Base-by-base conservation (phyloP, 2,888 invertebrate species). In the Alcis repandata region DNA sequence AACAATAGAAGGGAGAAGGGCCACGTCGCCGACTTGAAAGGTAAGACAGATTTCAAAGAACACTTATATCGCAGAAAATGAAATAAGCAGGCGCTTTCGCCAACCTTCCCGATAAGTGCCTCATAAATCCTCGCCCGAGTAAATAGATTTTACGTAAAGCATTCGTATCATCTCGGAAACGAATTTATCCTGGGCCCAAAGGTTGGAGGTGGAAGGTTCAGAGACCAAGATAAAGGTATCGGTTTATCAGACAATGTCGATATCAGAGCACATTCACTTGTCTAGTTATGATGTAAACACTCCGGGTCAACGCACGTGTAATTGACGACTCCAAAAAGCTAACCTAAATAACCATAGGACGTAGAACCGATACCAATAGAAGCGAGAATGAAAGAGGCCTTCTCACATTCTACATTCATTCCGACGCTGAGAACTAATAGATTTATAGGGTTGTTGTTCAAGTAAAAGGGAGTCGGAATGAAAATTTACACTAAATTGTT, bases 251-350 rank as follows among this genome's bases (percentile, higher is more conserved):
- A 68, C 59, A 69, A 63, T 49, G 53, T 40, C 19, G 33, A 63
- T 63, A 51, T 63, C 43, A 41, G 33, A 36, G 9, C 27, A 20
- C 27, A 33, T 38, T 46, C 32, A 45, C 32, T 43, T 40, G 53
- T 63, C 43, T 63, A 66, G 51, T 63, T 63, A 71, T 69, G 61
- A 68, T 75, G 75, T 77, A 82, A 79, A 79, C 77, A 80, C 70
- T 72, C 63, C 70, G 74, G 87, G 84, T 88, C 86, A 85, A 77
- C 77, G 89, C 68, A 82, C 88, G 81, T 75, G 72, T 85, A 84
- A 89, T 88, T 86, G 84, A 76, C 74, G 71, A 77, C 78, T 71
- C 75, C 77, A 78, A 83, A 83, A 78, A 86, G 80, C 77, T 79
- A 79, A 79, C 79, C 85, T 76, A 84, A 87, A 90, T 89, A 89